Evolutionary conservation across 2,113 vertebrate genomes (phyloP).

Genomic region (Lipotes vexillifer): DNA sequence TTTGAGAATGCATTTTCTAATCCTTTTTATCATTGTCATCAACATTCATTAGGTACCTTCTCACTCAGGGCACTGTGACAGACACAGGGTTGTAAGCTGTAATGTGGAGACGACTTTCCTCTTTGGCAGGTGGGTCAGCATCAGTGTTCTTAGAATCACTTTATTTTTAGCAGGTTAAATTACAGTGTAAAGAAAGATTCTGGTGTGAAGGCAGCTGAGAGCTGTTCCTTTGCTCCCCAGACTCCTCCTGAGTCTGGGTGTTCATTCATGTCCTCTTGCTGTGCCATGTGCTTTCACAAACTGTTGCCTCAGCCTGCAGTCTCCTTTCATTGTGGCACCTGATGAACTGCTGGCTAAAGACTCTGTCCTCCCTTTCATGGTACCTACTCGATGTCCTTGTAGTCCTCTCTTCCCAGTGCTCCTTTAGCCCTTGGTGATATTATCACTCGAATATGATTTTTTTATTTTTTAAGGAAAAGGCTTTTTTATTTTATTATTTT

Average conservation of each 20-base stretch:
- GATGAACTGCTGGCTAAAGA: neutral
- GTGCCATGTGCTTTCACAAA: neutral
- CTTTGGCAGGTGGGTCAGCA: constrained; percentile 8
- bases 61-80: neutral
- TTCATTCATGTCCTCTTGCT: neutral
- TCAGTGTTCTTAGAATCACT: neutral
- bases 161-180: constrained; percentile 6
- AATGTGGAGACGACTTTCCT: neutral
- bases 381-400: neutral
- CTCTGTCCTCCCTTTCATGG: neutral
- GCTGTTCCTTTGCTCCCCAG: neutral
- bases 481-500: neutral
- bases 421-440: neutral
- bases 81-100: neutral
- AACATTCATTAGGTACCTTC: constrained; percentile 7
- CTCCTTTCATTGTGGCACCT: neutral
- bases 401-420: neutral
- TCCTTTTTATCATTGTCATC: constrained; percentile 8
- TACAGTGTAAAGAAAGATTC: neutral
- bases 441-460: neutral
- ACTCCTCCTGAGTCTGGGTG: neutral
- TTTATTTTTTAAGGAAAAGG: neutral
- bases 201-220: neutral
- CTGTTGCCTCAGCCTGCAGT: neutral
- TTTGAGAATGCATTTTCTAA: constrained; percentile 26